Conservation (phyloP, 2,113 vertebrate genomes). For the Cheilinus undulatus region DNA sequence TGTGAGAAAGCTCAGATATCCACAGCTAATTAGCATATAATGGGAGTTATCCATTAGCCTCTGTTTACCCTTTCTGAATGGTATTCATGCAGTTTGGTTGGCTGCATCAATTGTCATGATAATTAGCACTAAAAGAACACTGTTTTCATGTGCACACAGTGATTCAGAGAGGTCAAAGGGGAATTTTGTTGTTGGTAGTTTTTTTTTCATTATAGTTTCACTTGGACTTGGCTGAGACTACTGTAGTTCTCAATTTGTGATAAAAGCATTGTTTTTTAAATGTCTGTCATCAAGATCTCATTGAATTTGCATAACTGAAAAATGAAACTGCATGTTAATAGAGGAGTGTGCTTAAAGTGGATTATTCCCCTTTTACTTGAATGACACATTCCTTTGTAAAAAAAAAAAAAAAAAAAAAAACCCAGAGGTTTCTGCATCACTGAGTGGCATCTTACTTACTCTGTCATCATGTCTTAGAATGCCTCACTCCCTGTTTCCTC, state of each 20-base stretch:
- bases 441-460: constrained; percentile 3
- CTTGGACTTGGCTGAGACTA: not conserved
- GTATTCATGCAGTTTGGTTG: constrained; percentile 15
- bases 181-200: not conserved
- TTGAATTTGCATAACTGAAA: too few species aligned
- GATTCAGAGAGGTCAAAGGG: not conserved
- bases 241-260: not conserved
- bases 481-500: constrained; percentile 13
- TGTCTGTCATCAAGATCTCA: too few species aligned
- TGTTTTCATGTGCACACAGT: not conserved
- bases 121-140: constrained; percentile 29
- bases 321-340: too few species aligned
- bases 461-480: constrained; percentile 27
- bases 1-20: not conserved
- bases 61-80: constrained; percentile 16
- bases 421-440: not conserved
- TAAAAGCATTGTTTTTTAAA: too few species aligned
- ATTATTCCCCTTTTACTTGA: not conserved
- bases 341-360: not conserved
- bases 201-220: too few species aligned
- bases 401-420: not conserved
- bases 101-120: constrained; percentile 49
- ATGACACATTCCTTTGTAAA: not conserved
- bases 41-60: not conserved
- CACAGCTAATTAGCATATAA: constrained; percentile 18